Percentiles rank a stretch among this genome's conserved stretches.
Evolutionary conservation across 2,888 invertebrate genomes (phyloP).

Genomic region (Dione vanillae): DNA sequence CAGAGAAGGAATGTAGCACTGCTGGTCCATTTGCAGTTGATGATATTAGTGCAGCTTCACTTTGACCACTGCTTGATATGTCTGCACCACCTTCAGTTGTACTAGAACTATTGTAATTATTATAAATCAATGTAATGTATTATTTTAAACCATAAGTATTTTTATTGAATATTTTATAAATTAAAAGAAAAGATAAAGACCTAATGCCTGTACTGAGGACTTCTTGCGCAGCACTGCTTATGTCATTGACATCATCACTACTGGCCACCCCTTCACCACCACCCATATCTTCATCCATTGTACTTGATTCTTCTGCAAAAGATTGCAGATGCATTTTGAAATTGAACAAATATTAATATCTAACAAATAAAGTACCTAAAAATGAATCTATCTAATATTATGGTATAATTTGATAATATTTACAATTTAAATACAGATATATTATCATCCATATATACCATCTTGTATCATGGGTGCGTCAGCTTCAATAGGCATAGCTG

Average conservation of each 20-base stretch:
- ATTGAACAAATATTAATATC: too few species aligned
- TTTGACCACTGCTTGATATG: conserved; percentile 76
- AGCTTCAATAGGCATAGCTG: conserved; percentile 77
- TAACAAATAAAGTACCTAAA: too few species aligned
- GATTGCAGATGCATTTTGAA: neutral
- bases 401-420: neutral
- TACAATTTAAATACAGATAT: neutral
- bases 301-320: conserved; percentile 78
- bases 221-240: conserved; percentile 78
- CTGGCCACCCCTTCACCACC: conserved; percentile 80
- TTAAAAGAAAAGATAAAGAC: neutral
- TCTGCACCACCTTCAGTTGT: conserved; percentile 77
- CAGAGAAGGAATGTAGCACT: conserved; percentile 68
- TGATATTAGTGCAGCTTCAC: conserved; percentile 72
- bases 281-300: conserved; percentile 81
- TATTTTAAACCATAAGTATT: neutral
- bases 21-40: conserved; percentile 78
- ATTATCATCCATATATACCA: conserved; percentile 61
- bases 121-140: neutral
- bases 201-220: conserved; percentile 66
- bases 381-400: too few species aligned
- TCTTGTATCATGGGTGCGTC: conserved; percentile 73
- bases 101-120: conserved; percentile 66
- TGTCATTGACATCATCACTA: conserved; percentile 80
- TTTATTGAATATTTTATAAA: neutral